phyloP scores from a whole-genome alignment of 2,888 invertebrate species.

The Notodonta ziczac region DNA sequence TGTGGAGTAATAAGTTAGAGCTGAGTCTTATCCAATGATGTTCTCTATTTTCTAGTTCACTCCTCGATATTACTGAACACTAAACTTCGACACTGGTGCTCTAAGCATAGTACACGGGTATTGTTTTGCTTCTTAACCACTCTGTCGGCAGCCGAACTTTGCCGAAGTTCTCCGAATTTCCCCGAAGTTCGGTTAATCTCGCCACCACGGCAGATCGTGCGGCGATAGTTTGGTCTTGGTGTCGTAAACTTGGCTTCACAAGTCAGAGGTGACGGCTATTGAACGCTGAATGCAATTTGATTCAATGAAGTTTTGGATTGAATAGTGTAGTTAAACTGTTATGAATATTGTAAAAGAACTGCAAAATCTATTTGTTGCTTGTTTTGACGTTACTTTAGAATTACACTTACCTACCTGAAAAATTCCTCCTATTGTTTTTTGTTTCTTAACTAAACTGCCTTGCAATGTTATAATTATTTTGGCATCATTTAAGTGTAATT shows the following conservation, averaged over 20 bases:
- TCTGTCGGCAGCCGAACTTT: slow-evolving; percentile 40
- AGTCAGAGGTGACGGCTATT: slow-evolving; percentile 37
- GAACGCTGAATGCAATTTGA: slow-evolving; percentile 37
- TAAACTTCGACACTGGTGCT: slow-evolving; percentile 36
- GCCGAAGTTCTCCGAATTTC: slow-evolving; percentile 39
- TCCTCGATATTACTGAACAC: slow-evolving; percentile 8
- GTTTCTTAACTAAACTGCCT: too few relatives aligned
- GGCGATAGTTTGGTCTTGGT: slow-evolving; percentile 48
- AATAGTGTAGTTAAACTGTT: too few relatives aligned
- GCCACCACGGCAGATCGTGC: slow-evolving; percentile 48
- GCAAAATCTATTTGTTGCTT: too few relatives aligned
- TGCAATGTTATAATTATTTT: too few relatives aligned
- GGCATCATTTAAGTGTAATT: too few relatives aligned
- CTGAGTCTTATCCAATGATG: not conserved
- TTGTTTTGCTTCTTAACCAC: slow-evolving; percentile 51
- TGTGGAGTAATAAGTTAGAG: too few relatives aligned
- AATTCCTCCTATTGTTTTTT: too few relatives aligned
- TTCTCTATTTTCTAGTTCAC: not conserved
- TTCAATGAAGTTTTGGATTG: slow-evolving; percentile 24
- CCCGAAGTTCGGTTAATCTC: slow-evolving; percentile 45
- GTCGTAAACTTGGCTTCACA: slow-evolving; percentile 40
- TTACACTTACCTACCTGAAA: too few relatives aligned
- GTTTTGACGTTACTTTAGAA: too few relatives aligned
- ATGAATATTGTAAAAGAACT: too few relatives aligned
- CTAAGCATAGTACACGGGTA: slow-evolving; percentile 38